These are phyloP conservation scores for Bolborhynchus lineola DNA, from an alignment of 2,113 vertebrate genomes.

Conservation along the genomic window DNA sequence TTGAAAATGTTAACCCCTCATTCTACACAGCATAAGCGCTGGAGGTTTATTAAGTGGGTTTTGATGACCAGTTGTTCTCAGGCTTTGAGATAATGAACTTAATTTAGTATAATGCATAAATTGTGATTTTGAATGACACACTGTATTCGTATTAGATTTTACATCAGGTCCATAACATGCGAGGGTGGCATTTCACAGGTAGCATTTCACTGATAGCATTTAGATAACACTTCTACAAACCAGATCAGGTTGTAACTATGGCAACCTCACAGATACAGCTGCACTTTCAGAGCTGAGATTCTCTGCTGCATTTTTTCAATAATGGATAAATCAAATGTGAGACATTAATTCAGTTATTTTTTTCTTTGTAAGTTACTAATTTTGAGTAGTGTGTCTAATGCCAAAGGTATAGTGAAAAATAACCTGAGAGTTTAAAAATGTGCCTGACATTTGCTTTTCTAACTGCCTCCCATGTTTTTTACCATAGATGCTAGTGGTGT, in stretches of 20 bases:
- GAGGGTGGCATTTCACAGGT: background rate
- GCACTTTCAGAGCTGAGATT: background rate
- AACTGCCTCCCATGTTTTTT: background rate
- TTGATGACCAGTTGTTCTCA: background rate
- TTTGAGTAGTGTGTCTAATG: background rate
- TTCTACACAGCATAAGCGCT: accelerated
- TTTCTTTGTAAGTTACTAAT: background rate
- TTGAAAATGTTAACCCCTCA: background rate
- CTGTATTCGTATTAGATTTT: background rate
- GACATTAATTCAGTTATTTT: background rate
- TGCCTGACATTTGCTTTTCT: background rate
- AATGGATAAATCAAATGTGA: background rate
- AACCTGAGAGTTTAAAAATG: background rate
- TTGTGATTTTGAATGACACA: background rate
- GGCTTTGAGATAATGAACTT: background rate
- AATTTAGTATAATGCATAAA: background rate
- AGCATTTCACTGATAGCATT: background rate
- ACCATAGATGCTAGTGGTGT: accelerated
- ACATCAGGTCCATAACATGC: background rate
- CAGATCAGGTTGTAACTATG: conserved; percentile 14
- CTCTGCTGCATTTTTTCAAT: background rate
- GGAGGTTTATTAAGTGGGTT: background rate
- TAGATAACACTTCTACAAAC: background rate
- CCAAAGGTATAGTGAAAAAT: background rate
- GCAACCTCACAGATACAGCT: background rate